Conservation (phyloP, 2,113 vertebrate species). For the Hystrix brachyura region DNA sequence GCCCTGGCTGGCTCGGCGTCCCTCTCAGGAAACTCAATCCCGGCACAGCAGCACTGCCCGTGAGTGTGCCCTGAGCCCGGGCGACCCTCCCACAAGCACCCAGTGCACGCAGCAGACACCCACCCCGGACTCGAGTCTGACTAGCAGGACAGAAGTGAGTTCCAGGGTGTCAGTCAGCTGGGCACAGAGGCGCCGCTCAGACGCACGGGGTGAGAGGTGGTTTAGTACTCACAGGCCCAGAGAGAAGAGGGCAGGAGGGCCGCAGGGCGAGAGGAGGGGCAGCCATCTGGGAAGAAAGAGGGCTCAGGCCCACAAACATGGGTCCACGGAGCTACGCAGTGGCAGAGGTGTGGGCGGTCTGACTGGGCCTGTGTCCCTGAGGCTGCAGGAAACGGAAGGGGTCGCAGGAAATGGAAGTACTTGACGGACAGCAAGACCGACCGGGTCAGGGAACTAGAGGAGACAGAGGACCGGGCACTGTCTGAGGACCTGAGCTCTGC, state of each 20-base stretch:
- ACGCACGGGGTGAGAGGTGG: too few species aligned
- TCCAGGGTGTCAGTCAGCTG: too few species aligned
- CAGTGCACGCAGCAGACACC: too few species aligned
- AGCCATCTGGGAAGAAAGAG: neutral
- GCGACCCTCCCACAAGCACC: too few species aligned
- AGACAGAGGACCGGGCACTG: neutral
- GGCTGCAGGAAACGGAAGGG: neutral
- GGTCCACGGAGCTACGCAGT: too few species aligned
- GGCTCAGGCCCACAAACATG: too few species aligned
- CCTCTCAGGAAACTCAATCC: neutral
- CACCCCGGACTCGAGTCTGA: too few species aligned
- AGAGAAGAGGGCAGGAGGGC: neutral
- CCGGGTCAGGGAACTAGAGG: neutral
- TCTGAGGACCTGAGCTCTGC: neutral
- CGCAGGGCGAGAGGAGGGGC: too few species aligned
- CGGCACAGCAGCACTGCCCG: neutral
- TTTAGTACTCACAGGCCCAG: neutral
- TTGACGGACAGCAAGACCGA: too few species aligned
- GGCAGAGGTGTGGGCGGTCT: too few species aligned
- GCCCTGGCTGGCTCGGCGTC: too few species aligned
- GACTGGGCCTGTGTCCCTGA: too few species aligned
- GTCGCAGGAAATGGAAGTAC: neutral
- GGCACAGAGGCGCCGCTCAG: neutral
- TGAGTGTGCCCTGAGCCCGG: neutral
- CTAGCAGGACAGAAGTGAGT: neutral